These are phyloP conservation scores for Conistra vaccinii DNA, from an alignment of 2,888 invertebrate species.

Conservation along the genomic window DNA sequence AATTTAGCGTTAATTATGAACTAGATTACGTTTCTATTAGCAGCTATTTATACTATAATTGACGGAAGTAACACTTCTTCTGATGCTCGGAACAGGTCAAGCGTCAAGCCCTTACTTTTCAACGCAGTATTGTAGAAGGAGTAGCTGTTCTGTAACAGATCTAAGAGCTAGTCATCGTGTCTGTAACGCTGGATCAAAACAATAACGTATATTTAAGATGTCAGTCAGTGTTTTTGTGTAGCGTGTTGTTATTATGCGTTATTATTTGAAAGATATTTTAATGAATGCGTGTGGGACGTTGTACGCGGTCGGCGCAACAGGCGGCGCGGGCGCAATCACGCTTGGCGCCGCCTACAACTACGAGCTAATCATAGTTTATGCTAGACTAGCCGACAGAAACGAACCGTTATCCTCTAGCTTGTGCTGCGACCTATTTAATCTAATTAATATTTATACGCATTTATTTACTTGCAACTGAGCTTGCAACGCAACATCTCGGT, in stretches of 20 bases:
- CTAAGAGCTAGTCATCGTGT: constrained; percentile 1
- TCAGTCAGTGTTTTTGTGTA: constrained; percentile 14
- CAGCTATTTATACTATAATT: constrained; percentile 8
- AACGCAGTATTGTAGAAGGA: not conserved
- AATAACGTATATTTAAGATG: constrained; percentile 20
- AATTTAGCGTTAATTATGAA: constrained; percentile 35
- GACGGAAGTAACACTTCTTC: constrained; percentile 6
- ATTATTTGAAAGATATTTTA: constrained; percentile 60
- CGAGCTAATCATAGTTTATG: constrained; percentile 68
- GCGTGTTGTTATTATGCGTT: constrained; percentile 42
- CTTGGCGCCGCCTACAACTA: constrained; percentile 66
- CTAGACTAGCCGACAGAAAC: constrained; percentile 57
- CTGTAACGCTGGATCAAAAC: not conserved
- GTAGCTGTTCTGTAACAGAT: not conserved
- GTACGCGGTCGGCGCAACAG: constrained; percentile 47
- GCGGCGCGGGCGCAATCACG: constrained; percentile 59
- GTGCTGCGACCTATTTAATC: constrained; percentile 55
- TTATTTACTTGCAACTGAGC: constrained; percentile 28
- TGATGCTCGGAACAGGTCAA: not conserved
- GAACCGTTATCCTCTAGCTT: constrained; percentile 62
- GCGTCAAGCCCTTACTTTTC: constrained; percentile 6
- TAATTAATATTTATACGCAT: constrained; percentile 52
- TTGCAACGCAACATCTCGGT: constrained; percentile 22
- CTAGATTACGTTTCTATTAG: constrained; percentile 21
- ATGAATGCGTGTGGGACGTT: constrained; percentile 63